Evolutionary conservation across 2,113 vertebrate species (phyloP).

Genomic region (Pseudopipra pipra): DNA sequence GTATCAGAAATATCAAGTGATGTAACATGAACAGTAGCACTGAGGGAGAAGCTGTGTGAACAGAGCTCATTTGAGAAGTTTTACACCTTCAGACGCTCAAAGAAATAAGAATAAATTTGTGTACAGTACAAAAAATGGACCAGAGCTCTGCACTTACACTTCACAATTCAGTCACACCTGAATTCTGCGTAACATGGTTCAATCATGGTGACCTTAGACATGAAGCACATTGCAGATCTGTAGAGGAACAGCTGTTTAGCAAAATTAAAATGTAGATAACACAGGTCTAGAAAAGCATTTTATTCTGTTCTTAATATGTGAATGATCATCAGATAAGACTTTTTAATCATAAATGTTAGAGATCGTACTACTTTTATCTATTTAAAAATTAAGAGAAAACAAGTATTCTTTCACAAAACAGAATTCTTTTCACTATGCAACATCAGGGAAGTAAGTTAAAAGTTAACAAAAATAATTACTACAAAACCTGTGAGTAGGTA

Average conservation of each 20-base stretch:
- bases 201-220: accelerated
- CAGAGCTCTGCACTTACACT: not conserved
- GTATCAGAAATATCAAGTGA: not conserved
- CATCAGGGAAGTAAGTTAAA: not conserved
- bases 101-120: not conserved
- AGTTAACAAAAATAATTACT: not conserved
- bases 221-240: not conserved
- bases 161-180: not conserved
- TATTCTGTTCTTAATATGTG: not conserved
- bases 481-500: not conserved
- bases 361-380: not conserved
- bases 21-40: not conserved
- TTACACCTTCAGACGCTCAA: not conserved
- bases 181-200: not conserved
- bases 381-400: not conserved
- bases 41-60: not conserved
- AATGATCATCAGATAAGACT: not conserved
- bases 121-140: not conserved
- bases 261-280: not conserved
- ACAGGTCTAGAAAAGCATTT: not conserved
- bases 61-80: not conserved
- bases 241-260: not conserved
- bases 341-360: not conserved
- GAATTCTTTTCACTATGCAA: not conserved
- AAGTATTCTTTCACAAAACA: not conserved